Base-by-base conservation (phyloP, 1,140 invertebrate genomes). In the Aethina tumida region DNA sequence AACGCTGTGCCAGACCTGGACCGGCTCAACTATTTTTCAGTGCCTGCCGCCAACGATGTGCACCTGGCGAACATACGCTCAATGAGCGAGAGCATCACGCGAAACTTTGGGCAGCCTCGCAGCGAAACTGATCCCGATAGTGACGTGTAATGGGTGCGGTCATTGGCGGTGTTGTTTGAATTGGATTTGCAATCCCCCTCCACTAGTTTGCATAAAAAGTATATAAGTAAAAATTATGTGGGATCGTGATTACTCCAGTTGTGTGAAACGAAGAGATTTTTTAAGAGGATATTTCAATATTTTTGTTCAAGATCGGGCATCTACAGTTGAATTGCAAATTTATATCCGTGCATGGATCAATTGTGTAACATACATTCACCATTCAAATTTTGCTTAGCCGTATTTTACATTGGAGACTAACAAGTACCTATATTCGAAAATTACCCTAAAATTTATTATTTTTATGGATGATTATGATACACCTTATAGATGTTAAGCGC, bases 21-120 rank as follows among this genome's bases (percentile, higher is more conserved):
- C 24, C 47, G 59, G 50, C 50, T 63, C 12, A 59, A 61, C 39
- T 60, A 59, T 49, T 62, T 62, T 43, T 61, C 60, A 38, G 58
- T 60, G 47, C 56, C 62, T 39, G 68, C 75, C 7, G 68, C 75
- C 7, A 76, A 79, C 43, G 79, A 84, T 52, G 68, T 81, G 30
- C 78, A 84, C 61, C 61, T 85, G 7, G 80, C 81, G 10, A 82
- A 84, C 59, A 79, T 84, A 43, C 68, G 79, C 36, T 75, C 75
- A 13, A 75, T 84, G 60, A 80, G 77, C 49, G 77, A 81, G 53
- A 80, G 74, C 49, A 84, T 82, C 38, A 80, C 79, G 1, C 62
- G 77, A 40, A 81, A 80, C 59, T 82, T 82, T 64, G 78, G 79
- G 18, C 75, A 79, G 50, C 73, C 77, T 20, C 63, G 69, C 20